phyloP scores from a whole-genome alignment of 2,888 invertebrate genomes.

The Hemicrepidius hirtus region DNA sequence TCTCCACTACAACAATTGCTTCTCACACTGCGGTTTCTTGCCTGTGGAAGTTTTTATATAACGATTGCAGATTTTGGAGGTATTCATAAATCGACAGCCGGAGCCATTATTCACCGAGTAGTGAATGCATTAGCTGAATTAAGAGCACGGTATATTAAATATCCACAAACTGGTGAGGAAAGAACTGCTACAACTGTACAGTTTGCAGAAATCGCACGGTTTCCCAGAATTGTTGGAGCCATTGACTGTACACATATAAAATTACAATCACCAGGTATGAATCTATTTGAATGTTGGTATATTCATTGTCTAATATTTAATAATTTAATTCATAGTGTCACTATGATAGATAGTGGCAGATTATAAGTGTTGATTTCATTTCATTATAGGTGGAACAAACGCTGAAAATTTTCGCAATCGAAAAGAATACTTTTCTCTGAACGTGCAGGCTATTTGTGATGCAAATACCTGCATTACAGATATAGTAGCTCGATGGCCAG shows the following conservation, averaged over 20 bases:
- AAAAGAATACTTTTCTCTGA: constrained; percentile 7
- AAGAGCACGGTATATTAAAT: background rate
- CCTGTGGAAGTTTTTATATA: constrained; percentile 34
- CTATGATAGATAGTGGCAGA: too few species aligned
- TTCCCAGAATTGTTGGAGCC: background rate
- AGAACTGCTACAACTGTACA: background rate
- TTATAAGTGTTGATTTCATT: too few species aligned
- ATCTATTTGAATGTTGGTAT: too few species aligned
- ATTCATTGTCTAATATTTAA: too few species aligned
- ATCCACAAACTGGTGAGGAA: background rate
- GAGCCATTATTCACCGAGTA: constrained; percentile 10
- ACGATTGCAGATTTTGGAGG: constrained; percentile 33
- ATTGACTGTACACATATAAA: background rate
- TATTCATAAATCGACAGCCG: constrained; percentile 34
- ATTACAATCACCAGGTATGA: constrained; percentile 18
- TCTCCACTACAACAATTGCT: constrained; percentile 28
- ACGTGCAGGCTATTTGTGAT: constrained; percentile 18
- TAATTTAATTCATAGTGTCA: too few species aligned
- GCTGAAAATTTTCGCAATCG: constrained; percentile 15
- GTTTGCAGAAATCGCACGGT: background rate
- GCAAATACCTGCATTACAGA: background rate
- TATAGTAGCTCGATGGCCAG: constrained; percentile 15
- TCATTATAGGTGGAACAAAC: too few species aligned
- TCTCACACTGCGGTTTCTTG: constrained; percentile 21
- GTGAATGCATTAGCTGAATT: background rate